Evolutionary conservation across 1,140 invertebrate species (phyloP).

Genomic region (Hestina assimilis): DNA sequence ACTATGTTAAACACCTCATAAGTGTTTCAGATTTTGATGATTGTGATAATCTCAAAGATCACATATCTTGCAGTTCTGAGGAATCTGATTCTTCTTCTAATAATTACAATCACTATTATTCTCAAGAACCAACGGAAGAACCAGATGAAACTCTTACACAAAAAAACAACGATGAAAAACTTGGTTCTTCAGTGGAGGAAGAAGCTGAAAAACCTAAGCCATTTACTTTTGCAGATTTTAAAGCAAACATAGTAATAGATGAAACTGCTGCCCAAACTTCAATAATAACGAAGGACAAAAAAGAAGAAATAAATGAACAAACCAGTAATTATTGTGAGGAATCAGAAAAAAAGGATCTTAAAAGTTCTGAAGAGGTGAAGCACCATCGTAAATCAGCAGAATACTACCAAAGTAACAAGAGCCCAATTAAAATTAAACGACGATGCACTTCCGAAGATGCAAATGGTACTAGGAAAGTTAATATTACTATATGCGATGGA

Average conservation of each 20-base stretch:
- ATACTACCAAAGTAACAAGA: slow-evolving; percentile 18
- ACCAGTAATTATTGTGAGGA: neutral
- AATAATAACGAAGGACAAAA: neutral
- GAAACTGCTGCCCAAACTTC: neutral
- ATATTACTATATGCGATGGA: slow-evolving; percentile 77
- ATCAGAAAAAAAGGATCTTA: slow-evolving; percentile 17
- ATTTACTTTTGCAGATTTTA: slow-evolving; percentile 76
- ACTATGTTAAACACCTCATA: slow-evolving; percentile 71
- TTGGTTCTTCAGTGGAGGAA: slow-evolving; percentile 36
- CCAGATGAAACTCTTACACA: slow-evolving; percentile 22
- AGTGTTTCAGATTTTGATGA: slow-evolving; percentile 69
- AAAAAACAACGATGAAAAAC: slow-evolving; percentile 36
- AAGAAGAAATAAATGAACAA: slow-evolving; percentile 4
- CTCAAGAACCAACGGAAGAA: slow-evolving; percentile 40
- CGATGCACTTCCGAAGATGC: slow-evolving; percentile 23
- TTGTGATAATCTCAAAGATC: slow-evolving; percentile 55
- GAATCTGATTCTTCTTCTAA: slow-evolving; percentile 72
- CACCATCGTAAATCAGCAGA: slow-evolving; percentile 26
- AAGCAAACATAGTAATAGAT: slow-evolving; percentile 29
- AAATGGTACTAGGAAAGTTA: slow-evolving; percentile 72
- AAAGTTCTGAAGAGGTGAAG: slow-evolving; percentile 16
- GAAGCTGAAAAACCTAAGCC: slow-evolving; percentile 60
- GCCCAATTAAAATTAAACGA: slow-evolving; percentile 31
- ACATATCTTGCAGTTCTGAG: slow-evolving; percentile 64
- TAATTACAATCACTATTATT: slow-evolving; percentile 74